Evolutionary conservation across 2,888 invertebrate species (phyloP), one percentile per base, ranked within the genome.

Genomic region (Hemicrepidius hirtus): DNA sequence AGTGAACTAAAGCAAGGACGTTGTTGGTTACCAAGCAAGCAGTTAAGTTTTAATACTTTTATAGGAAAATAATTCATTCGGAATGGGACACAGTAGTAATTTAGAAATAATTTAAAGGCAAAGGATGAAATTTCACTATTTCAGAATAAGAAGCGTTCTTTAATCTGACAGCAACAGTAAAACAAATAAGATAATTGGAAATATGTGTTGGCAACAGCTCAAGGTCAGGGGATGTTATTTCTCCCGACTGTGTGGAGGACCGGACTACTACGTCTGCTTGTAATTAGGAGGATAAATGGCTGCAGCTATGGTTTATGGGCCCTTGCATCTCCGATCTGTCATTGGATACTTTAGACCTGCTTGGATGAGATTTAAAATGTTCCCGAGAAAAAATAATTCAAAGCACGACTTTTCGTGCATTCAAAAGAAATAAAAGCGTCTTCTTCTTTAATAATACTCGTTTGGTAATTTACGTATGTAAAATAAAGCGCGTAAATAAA

Each of bases 111-210:
- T 84, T 83, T 84, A 84, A 80, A 82, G 79, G 78, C 80, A 76
- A 76, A 74, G 76, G 80, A 82, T 80, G 79, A 81, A 81, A 80
- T 79, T 82, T n/a, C n/a, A n/a, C n/a, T n/a, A n/a, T n/a, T n/a
- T 78, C 82, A 81, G 81, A 83, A 80, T 83, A 82, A 81, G 83
- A 81, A 82, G 80, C 80, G 84, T 83, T 83, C 85, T 85, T 85
- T 85, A 85, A 85, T 85, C 84, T 85, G 85, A 84, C 85, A 85
- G 84, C 77, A 79, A 80, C 82, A 81, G 84, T 82, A 82, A 81
- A 84, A 82, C 83, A 84, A 85, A 85, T 85, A 84, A 84, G 83
- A 85, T 85, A 85, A 85, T 85, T 85, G 85, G 83, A 84, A 85
- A 85, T 85, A 84, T 84, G 84, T 83, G 84, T 81, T 85, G 85